Percentiles rank a stretch among this genome's conserved stretches.
These are phyloP conservation scores for Aphaenogaster ashmeadi DNA, from an alignment of 1,140 invertebrate species.

Conservation along the genomic window DNA sequence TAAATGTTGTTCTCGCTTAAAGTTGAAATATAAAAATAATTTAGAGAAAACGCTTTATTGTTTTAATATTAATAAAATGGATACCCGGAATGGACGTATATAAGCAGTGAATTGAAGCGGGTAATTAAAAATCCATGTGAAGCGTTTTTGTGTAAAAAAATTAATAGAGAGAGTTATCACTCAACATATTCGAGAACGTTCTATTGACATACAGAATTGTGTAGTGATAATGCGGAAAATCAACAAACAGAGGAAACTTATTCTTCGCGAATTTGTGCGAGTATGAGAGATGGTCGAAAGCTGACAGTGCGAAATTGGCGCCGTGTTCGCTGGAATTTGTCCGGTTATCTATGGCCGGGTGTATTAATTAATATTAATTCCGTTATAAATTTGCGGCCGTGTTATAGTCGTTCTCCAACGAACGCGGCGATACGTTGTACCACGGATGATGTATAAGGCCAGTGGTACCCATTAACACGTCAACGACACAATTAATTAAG, in stretches of 20 bases:
- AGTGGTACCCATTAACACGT: conserved; percentile 52
- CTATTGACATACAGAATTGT: conserved; percentile 35
- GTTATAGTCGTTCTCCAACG: conserved; percentile 50
- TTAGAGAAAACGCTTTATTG: not conserved
- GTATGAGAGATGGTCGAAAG: conserved; percentile 42
- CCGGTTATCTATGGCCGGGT: conserved; percentile 64
- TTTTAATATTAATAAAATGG: conserved; percentile 30
- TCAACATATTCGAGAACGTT: conserved; percentile 5
- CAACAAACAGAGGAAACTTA: conserved; percentile 35
- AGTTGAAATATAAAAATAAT: conserved; percentile 21
- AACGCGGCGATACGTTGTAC: conserved; percentile 35
- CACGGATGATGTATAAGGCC: conserved; percentile 39
- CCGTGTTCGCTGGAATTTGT: conserved; percentile 52
- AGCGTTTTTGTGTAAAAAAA: not conserved
- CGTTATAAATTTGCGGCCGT: conserved; percentile 70
- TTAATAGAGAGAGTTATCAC: not conserved
- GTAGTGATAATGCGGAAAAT: conserved; percentile 33
- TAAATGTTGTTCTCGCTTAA: not conserved
- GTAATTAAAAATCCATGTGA: conserved; percentile 19
- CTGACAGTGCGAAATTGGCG: conserved; percentile 40
- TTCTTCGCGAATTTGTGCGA: conserved; percentile 28
- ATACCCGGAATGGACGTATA: not conserved
- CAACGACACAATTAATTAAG: conserved; percentile 39
- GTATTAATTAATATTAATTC: conserved; percentile 75
- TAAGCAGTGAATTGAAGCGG: not conserved